phyloP scores from a whole-genome alignment of 2,888 invertebrate genomes.

The Polyploca ridens region DNA sequence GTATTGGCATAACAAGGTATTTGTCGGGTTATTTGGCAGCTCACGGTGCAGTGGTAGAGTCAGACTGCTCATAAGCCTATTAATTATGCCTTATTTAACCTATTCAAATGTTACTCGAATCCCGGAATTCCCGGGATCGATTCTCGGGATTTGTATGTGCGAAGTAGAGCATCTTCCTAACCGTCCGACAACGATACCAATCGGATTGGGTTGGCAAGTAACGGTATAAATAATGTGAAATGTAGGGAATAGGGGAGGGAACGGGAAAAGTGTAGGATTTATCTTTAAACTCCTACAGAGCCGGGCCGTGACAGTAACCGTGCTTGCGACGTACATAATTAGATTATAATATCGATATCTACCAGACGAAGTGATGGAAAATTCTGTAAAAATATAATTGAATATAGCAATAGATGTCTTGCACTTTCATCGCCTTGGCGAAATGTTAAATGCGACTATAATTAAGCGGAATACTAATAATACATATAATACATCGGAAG shows the following conservation, averaged over 20 bases:
- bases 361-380: background rate
- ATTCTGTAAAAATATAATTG: too few species aligned
- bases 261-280: conserved; percentile 18
- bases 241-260: conserved; percentile 20
- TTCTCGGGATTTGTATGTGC: background rate
- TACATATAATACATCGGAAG: too few species aligned
- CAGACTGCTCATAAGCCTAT: too few species aligned
- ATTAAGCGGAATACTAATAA: too few species aligned
- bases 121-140: background rate
- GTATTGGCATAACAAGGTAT: too few species aligned
- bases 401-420: too few species aligned
- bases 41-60: too few species aligned
- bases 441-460: too few species aligned
- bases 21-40: too few species aligned
- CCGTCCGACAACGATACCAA: background rate
- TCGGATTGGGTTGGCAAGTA: conserved; percentile 24
- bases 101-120: background rate
- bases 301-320: background rate
- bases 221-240: conserved; percentile 33
- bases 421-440: too few species aligned
- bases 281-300: background rate
- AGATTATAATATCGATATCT: background rate
- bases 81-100: too few species aligned
- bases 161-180: background rate
- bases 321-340: background rate